Percentiles rank a stretch among this genome's conserved stretches.
Conservation (phyloP, 2,113 vertebrate species). For the Copsychus sechellarum region DNA sequence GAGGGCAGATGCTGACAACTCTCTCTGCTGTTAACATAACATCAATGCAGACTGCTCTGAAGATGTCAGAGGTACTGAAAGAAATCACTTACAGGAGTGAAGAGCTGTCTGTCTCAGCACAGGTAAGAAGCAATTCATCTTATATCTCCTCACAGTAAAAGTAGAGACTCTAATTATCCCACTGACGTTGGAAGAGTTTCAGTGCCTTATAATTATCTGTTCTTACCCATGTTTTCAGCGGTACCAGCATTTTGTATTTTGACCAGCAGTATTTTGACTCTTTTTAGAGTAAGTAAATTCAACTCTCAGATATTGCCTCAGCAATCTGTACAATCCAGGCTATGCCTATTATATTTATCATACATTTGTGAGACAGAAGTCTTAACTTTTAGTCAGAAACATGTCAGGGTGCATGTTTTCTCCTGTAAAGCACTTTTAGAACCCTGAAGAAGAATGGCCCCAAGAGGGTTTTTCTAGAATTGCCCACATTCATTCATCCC, state of each 20-base stretch:
- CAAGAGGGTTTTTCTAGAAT: neutral
- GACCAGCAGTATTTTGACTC: neutral
- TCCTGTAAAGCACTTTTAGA: neutral
- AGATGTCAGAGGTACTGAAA: conserved; percentile 82
- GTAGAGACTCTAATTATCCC: neutral
- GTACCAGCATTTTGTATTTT: neutral
- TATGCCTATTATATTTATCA: neutral
- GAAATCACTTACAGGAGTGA: conserved; percentile 79
- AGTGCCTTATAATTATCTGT: neutral
- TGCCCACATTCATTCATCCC: neutral
- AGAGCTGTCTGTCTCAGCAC: conserved; percentile 81
- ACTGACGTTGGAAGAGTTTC: neutral
- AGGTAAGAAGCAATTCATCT: conserved; percentile 70
- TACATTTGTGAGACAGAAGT: neutral
- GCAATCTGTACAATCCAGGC: neutral
- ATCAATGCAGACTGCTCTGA: conserved; percentile 77
- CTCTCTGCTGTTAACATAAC: conserved; percentile 76
- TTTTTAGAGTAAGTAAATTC: neutral
- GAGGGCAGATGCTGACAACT: conserved; percentile 82
- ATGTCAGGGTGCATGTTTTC: neutral
- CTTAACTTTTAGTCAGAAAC: neutral
- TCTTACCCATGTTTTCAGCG: neutral
- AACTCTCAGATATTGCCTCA: neutral
- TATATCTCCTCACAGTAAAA: neutral
- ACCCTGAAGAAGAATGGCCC: neutral